Evolutionary conservation across 2,888 invertebrate genomes (phyloP).

Genomic region (Baronia brevicornis): DNA sequence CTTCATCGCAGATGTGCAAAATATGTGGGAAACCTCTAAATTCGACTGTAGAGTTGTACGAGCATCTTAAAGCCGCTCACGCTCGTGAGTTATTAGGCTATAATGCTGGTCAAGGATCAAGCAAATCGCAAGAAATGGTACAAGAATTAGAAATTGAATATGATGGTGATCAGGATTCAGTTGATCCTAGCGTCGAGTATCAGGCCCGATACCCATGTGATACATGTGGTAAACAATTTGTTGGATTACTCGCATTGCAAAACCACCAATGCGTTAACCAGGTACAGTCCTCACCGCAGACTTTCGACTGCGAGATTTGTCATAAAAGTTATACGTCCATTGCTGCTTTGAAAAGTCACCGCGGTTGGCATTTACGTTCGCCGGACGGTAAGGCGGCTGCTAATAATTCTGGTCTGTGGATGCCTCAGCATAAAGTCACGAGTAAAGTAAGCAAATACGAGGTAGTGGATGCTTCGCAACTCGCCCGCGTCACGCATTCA

Average conservation of each 20-base stretch:
- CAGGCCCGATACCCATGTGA: constrained; percentile 72
- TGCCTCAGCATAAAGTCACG: constrained; percentile 72
- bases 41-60: constrained; percentile 77
- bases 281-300: constrained; percentile 45
- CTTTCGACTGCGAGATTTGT: constrained; percentile 79
- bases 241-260: constrained; percentile 67
- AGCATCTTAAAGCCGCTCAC: constrained; percentile 78
- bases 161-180: constrained; percentile 51
- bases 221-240: constrained; percentile 73
- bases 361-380: constrained; percentile 80
- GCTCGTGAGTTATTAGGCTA: constrained; percentile 67
- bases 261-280: constrained; percentile 73
- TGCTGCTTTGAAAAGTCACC: constrained; percentile 79
- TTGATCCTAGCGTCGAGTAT: constrained; percentile 58
- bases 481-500: constrained; percentile 41
- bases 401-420: constrained; percentile 69
- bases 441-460: constrained; percentile 70
- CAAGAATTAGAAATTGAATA: constrained; percentile 52
- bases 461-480: constrained; percentile 49
- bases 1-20: constrained; percentile 74
- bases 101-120: constrained; percentile 58
- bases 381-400: constrained; percentile 72
- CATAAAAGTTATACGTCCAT: constrained; percentile 79
- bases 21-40: constrained; percentile 78
- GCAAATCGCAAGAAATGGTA: constrained; percentile 43